Conservation (phyloP, 2,888 invertebrate genomes). For the Synanthedon tipuliformis region DNA sequence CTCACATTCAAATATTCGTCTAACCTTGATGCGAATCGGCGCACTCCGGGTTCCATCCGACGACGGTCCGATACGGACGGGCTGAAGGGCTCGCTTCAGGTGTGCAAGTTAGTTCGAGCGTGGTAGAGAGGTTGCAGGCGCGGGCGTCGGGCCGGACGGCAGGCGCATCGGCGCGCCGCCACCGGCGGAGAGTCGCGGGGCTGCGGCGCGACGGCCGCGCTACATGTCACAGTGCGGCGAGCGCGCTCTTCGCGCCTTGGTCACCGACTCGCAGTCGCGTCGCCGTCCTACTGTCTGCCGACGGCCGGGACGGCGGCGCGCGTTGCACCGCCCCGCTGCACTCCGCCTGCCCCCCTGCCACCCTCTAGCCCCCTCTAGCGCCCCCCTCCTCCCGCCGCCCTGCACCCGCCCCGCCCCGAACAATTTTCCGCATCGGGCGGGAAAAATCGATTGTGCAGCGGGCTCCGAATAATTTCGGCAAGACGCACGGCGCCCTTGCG, state of each 20-base stretch:
- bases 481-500: slow-evolving; percentile 57
- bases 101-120: slow-evolving; percentile 39
- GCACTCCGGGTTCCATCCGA: slow-evolving; percentile 70
- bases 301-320: slow-evolving; percentile 60
- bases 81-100: slow-evolving; percentile 60
- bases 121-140: slow-evolving; percentile 34
- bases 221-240: slow-evolving; percentile 66
- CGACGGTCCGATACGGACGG: slow-evolving; percentile 58
- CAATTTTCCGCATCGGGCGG: slow-evolving; percentile 70
- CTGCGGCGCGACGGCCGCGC: slow-evolving; percentile 58
- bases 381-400: slow-evolving; percentile 38
- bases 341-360: slow-evolving; percentile 60
- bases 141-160: slow-evolving; percentile 55
- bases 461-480: slow-evolving; percentile 70
- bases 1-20: slow-evolving; percentile 66
- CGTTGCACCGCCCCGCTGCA: slow-evolving; percentile 69
- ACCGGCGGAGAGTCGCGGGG: slow-evolving; percentile 52
- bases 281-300: slow-evolving; percentile 69
- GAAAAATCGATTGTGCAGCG: slow-evolving; percentile 71
- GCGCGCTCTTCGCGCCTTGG: slow-evolving; percentile 66
- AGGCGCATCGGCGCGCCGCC: slow-evolving; percentile 65
- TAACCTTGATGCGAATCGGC: slow-evolving; percentile 70
- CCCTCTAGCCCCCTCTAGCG: slow-evolving; percentile 42
- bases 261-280: slow-evolving; percentile 68
- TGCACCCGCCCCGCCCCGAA: slow-evolving; percentile 64